These are phyloP conservation scores for Paraplagusia blochii DNA, from an alignment of 2,113 vertebrate species.

Conservation along the genomic window DNA sequence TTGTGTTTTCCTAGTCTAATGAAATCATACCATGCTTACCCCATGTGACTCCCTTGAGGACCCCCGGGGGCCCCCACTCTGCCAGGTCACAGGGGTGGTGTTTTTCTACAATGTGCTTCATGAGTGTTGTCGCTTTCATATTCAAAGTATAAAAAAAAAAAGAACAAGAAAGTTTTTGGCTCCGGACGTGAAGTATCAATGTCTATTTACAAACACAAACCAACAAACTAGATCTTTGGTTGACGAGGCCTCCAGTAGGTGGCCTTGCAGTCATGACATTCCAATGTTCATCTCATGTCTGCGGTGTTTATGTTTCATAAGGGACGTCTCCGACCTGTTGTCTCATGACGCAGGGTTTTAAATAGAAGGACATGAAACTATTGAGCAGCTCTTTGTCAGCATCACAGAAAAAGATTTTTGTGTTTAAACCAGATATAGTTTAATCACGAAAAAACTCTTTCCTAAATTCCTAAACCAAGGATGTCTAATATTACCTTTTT, in stretches of 20 bases:
- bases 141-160: not conserved
- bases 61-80: constrained; percentile 49
- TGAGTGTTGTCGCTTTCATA: constrained; percentile 53
- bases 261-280: constrained; percentile 32
- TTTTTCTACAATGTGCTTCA: constrained; percentile 67
- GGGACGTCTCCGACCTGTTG: no score
- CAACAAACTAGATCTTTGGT: no score
- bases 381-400: no score
- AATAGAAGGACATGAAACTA: no score
- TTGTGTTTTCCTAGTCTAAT: constrained; percentile 63
- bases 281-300: constrained; percentile 36
- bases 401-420: no score
- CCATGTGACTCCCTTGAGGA: constrained; percentile 52
- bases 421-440: no score
- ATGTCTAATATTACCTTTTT: no score
- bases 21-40: constrained; percentile 53
- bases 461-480: no score
- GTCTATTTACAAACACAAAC: no score
- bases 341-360: constrained; percentile 11
- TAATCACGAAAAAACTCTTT: no score
- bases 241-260: constrained; percentile 16
- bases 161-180: not conserved
- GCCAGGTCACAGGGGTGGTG: constrained; percentile 54
- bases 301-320: constrained; percentile 43
- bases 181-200: no score